Conservation (phyloP, 2,797 vertebrate species). For the Myiotriccus ornatus region DNA sequence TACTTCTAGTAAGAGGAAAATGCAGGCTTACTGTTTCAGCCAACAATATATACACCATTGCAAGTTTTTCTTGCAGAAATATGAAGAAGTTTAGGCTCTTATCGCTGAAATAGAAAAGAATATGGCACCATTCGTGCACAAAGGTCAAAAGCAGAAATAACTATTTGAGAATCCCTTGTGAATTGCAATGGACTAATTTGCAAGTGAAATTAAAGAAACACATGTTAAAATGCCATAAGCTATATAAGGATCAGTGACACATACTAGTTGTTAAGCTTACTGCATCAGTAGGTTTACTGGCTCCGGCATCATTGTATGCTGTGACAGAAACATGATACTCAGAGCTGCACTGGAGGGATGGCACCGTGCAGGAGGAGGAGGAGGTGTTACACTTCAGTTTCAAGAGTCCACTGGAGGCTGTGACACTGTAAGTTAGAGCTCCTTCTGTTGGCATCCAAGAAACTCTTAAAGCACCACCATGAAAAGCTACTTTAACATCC, state of each 20-base stretch:
- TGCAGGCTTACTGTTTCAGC: not conserved
- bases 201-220: not conserved
- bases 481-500: constrained; percentile 73
- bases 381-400: constrained; percentile 75
- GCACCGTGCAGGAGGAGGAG: constrained; percentile 75
- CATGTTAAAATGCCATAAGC: not conserved
- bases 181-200: not conserved
- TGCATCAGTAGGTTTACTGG: constrained; percentile 74
- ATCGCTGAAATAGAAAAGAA: not conserved
- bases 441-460: constrained; percentile 79
- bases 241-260: constrained; percentile 13
- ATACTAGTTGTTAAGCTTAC: constrained; percentile 81
- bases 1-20: not conserved
- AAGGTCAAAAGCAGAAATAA: not conserved
- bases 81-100: not conserved
- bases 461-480: constrained; percentile 63
- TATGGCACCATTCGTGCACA: not conserved
- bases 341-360: constrained; percentile 78
- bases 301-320: constrained; percentile 84
- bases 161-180: not conserved
- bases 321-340: constrained; percentile 78
- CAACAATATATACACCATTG: not conserved
- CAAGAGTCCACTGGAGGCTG: constrained; percentile 59
- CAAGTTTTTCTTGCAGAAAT: not conserved
- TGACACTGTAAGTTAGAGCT: constrained; percentile 73